Evolutionary conservation across 2,888 invertebrate species (phyloP).

Genomic region (Acanthosepion lycidas): DNA sequence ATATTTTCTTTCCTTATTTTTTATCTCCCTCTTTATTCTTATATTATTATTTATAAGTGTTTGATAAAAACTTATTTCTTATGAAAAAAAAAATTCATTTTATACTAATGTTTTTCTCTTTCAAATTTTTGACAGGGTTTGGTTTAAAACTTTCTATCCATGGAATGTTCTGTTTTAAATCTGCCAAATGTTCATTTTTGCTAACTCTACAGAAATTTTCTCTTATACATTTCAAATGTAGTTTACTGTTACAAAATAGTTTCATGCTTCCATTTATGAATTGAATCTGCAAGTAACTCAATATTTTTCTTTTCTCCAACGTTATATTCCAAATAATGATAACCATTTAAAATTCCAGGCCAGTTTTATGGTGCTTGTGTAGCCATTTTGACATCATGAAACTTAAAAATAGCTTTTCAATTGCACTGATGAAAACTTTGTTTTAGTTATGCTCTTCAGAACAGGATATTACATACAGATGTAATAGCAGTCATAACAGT

Average conservation of each 20-base stretch:
- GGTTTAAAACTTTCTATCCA: conserved; percentile 45
- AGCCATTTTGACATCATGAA: conserved; percentile 15
- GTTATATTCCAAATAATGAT: conserved; percentile 35
- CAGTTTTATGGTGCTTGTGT: conserved; percentile 39
- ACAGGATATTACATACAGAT: not conserved
- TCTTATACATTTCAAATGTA: conserved; percentile 42
- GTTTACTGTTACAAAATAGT: conserved; percentile 17
- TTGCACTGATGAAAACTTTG: not conserved
- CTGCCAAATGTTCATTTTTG: conserved; percentile 5
- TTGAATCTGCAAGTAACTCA: not conserved
- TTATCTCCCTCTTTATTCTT: not conserved
- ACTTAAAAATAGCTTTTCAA: not conserved
- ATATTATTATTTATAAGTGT: not conserved
- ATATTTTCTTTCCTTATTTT: not conserved
- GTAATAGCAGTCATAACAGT: not conserved
- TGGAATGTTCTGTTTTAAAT: conserved; percentile 15
- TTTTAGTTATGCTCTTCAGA: not conserved
- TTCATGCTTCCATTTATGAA: conserved; percentile 39
- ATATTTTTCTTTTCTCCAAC: not conserved
- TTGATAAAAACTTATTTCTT: not conserved
- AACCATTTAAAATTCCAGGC: conserved; percentile 44
- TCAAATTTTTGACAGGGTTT: conserved; percentile 39
- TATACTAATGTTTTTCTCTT: conserved; percentile 43
- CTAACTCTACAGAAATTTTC: not conserved
- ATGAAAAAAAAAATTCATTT: not conserved